Evolutionary conservation across 2,888 invertebrate species (phyloP).

Genomic region (Acronicta aceris): DNA sequence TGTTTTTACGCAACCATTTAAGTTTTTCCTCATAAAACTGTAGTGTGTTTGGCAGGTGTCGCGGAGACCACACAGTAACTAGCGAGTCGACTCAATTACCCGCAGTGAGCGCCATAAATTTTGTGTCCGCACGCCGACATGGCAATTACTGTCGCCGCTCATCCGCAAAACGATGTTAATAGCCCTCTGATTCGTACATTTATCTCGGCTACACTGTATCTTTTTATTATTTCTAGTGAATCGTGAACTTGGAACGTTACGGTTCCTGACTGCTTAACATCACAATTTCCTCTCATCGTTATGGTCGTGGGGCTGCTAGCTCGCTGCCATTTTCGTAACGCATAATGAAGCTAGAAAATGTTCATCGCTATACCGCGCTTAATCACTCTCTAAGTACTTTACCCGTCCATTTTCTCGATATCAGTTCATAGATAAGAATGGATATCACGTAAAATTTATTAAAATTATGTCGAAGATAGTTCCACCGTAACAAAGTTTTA

Average conservation of each 20-base stretch:
- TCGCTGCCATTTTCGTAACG: slow-evolving; percentile 60
- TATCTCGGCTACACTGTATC: slow-evolving; percentile 76
- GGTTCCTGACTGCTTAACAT: slow-evolving; percentile 53
- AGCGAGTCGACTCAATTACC: slow-evolving; percentile 82
- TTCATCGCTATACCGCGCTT: slow-evolving; percentile 63
- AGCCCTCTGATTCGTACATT: slow-evolving; percentile 84
- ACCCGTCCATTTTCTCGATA: slow-evolving; percentile 54
- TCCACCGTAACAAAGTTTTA: slow-evolving; percentile 37
- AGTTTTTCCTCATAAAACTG: slow-evolving; percentile 46
- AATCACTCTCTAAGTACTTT: slow-evolving; percentile 57
- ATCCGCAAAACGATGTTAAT: slow-evolving; percentile 88
- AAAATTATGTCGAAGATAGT: slow-evolving; percentile 48
- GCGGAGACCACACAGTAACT: slow-evolving; percentile 65
- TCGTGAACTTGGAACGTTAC: slow-evolving; percentile 60
- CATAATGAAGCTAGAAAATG: slow-evolving; percentile 68
- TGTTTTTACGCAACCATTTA: slow-evolving; percentile 37
- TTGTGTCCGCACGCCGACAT: slow-evolving; percentile 83
- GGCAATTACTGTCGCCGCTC: slow-evolving; percentile 88
- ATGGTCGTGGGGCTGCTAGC: slow-evolving; percentile 60
- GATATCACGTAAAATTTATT: slow-evolving; percentile 49
- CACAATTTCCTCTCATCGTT: slow-evolving; percentile 63
- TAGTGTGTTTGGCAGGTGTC: slow-evolving; percentile 70
- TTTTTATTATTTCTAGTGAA: slow-evolving; percentile 68
- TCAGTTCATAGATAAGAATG: slow-evolving; percentile 52
- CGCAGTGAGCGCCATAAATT: slow-evolving; percentile 83